Base-by-base conservation (phyloP, 2,888 invertebrate species). In the Gymnosoma rotundatum region DNA sequence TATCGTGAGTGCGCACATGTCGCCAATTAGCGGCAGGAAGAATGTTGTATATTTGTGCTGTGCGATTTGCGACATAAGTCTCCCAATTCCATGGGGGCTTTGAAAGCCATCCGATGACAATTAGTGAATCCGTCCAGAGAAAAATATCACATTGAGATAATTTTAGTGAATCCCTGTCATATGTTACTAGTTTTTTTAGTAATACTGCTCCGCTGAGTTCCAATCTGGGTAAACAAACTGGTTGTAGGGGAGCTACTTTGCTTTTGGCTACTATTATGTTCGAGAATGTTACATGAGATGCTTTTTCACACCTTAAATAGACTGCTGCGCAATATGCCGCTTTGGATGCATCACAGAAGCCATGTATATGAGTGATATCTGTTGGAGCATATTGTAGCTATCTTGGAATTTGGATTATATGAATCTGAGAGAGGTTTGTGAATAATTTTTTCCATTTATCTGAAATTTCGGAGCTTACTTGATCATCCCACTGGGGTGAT, bases 401-500 rank as follows among this genome's bases (percentile, higher is more conserved):
- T 45, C 74, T 10, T 12, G 81, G 66, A 8, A 82, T 76, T 6
- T 14, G 9, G 1, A 82, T 63, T 36, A 4, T 9, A 12, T 69
- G 25, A 21, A 78, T 67, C 5, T 52, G 36, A 1, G 50, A 20
- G 14, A 73, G 56, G 56, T 64, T 25, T 50, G 64, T 20, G 2
- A 60, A 5, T 7, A 82, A 45, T 7, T 58, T 38, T 1, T 64
- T 45, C 75, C 70, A 82, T 36, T 63, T 69, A 1, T 14, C 9
- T 10, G 38, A 14, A 1, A 48, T 45, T 6, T 66, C 38, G 14
- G 48, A 16, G 12, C n/a, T 36, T 0, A 84, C 58, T 2, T 6
- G 12, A 9, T 84, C 78, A 42, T 84, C 76, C 83, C 83, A 84
- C 61, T 1, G 80, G 76, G 12, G 76, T 42, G 20, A 82, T 25